Evolutionary conservation across 2,888 invertebrate genomes (phyloP), one percentile per base, ranked within the genome.

Genomic region (Xanthia togata): DNA sequence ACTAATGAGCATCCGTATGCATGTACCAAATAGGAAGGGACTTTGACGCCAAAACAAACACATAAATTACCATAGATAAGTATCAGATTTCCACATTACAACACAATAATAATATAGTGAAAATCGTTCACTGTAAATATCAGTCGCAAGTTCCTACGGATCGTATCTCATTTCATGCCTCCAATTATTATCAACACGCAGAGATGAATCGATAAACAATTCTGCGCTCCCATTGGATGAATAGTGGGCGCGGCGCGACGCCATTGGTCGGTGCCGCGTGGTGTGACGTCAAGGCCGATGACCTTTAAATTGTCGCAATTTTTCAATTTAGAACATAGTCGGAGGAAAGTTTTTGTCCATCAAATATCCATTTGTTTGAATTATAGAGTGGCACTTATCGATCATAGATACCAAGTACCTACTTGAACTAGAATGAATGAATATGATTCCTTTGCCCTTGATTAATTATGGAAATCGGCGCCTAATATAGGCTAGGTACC

Each of bases 291-390:
- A 93, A 93, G 94, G 94, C 87, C 92, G 92, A 91, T 89, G 94
- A 94, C 93, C 95, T 93, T 86, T 92, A 87, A 90, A 94, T 93
- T 92, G 93, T 90, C 88, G 90, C 91, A 93, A 93, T 94, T 94
- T 95, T 94, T 94, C 93, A 93, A 94, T 94, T 93, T 91, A 91
- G 89, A 91, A 89, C 76, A 75, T 76, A 78, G 73, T 41, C 76
- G 84, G 83, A 86, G 86, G 84, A 84, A 84, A 86, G 80, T 84
- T 83, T 88, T 85, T 82, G 78, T 86, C 87, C 84, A 87, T 86
- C 70, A 83, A 89, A 89, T 83, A 84, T 57, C 31, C 71, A 84
- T 86, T 85, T 82, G 79, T 89, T 85, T 82, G 72, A 87, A 77
- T 87, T 77, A 82, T 74, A 76, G 64, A 79, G 50, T 12, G 44